These are phyloP conservation scores for Apamea anceps DNA, from an alignment of 2,888 invertebrate genomes.

Conservation along the genomic window DNA sequence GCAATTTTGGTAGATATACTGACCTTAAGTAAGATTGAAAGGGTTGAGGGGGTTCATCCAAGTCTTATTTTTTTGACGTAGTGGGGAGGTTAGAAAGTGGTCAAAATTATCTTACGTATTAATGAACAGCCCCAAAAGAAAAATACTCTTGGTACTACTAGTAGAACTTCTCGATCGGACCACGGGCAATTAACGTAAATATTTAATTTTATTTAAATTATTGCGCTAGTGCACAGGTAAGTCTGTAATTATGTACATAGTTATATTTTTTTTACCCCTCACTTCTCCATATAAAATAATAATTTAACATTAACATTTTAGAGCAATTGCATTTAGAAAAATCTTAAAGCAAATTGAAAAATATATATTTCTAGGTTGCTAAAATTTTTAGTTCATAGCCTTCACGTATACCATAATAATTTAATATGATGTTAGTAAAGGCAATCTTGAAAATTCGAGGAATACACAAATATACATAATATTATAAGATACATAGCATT, in stretches of 20 bases:
- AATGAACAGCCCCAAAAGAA: too few species aligned
- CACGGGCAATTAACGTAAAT: slow-evolving; percentile 12
- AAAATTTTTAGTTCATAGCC: slow-evolving; percentile 39
- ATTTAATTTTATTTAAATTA: slow-evolving; percentile 50
- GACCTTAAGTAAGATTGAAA: too few species aligned
- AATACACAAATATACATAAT: neutral
- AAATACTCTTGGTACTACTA: too few species aligned
- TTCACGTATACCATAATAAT: neutral
- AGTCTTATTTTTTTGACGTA: too few species aligned
- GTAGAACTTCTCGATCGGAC: too few species aligned
- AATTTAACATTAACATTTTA: neutral
- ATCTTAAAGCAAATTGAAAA: neutral
- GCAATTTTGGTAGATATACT: too few species aligned
- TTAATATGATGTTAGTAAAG: neutral
- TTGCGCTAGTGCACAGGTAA: slow-evolving; percentile 66
- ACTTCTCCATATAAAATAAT: neutral
- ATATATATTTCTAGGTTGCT: neutral
- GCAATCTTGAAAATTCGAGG: neutral
- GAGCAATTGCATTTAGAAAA: neutral
- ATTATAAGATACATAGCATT: neutral
- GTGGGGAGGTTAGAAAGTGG: too few species aligned
- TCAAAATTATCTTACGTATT: too few species aligned
- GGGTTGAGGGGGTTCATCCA: too few species aligned
- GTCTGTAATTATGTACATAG: slow-evolving; percentile 38
- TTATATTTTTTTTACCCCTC: slow-evolving; percentile 1